Evolutionary conservation across 1,140 invertebrate genomes (phyloP).

Genomic region (Cryptotermes secundus): DNA sequence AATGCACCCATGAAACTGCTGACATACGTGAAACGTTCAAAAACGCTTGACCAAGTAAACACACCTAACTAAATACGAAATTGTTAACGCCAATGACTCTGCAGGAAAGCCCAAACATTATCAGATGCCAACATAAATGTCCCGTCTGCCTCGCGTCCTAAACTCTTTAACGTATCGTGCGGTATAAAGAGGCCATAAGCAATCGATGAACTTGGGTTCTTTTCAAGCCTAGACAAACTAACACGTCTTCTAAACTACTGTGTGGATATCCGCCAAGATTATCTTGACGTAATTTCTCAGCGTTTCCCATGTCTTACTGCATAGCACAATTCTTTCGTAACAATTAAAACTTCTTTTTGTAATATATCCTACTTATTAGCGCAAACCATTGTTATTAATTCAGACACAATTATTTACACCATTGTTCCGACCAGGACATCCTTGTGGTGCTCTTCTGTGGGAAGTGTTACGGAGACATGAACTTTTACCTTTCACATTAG

Average conservation of each 20-base stretch:
- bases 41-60: too few relatives aligned
- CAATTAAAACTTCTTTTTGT: constrained; percentile 9
- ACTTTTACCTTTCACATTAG: background rate
- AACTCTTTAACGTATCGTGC: too few relatives aligned
- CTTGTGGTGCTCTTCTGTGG: background rate
- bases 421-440: background rate
- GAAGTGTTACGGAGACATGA: background rate
- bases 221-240: background rate
- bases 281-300: background rate
- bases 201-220: background rate
- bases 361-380: background rate
- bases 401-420: background rate
- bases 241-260: background rate
- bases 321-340: background rate
- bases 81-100: too few relatives aligned
- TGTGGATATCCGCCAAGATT: background rate
- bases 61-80: too few relatives aligned
- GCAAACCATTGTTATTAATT: background rate
- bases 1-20: too few relatives aligned
- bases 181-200: background rate
- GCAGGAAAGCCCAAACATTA: too few relatives aligned
- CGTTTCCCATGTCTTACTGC: background rate
- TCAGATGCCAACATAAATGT: too few relatives aligned
- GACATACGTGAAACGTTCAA: too few relatives aligned
- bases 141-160: too few relatives aligned